These are phyloP conservation scores for Montifringilla adamsi DNA, from an alignment of 2,113 vertebrate species.

Conservation along the genomic window DNA sequence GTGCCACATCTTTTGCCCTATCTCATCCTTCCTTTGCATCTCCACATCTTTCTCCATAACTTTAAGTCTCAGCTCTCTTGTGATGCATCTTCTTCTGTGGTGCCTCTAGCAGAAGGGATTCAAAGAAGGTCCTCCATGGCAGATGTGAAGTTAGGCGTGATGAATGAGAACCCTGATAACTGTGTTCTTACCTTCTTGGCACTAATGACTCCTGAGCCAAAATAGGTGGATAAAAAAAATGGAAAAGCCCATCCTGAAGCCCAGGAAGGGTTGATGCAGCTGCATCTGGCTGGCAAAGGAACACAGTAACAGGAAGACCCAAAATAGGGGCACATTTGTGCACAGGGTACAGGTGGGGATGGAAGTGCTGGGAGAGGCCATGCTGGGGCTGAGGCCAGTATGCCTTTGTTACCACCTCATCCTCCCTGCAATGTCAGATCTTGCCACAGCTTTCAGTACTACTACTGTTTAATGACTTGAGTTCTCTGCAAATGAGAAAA, in stretches of 20 bases:
- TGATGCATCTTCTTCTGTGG: background rate
- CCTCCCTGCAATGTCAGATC: background rate
- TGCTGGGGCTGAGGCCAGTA: background rate
- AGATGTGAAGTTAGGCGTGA: background rate
- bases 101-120: background rate
- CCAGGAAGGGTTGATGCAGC: background rate
- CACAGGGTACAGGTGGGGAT: background rate
- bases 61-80: background rate
- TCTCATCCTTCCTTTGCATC: background rate
- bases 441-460: background rate
- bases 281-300: background rate
- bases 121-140: background rate
- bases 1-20: background rate
- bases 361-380: background rate
- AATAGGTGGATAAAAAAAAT: background rate
- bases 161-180: background rate
- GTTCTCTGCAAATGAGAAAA: background rate
- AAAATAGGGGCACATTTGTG: background rate
- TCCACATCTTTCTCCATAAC: background rate
- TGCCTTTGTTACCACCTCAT: background rate
- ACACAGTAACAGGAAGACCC: background rate
- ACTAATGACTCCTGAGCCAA: background rate
- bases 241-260: background rate
- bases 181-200: background rate
- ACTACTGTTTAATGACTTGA: background rate